phyloP scores from a whole-genome alignment of 2,888 invertebrate species.

The Morpho achilles region DNA sequence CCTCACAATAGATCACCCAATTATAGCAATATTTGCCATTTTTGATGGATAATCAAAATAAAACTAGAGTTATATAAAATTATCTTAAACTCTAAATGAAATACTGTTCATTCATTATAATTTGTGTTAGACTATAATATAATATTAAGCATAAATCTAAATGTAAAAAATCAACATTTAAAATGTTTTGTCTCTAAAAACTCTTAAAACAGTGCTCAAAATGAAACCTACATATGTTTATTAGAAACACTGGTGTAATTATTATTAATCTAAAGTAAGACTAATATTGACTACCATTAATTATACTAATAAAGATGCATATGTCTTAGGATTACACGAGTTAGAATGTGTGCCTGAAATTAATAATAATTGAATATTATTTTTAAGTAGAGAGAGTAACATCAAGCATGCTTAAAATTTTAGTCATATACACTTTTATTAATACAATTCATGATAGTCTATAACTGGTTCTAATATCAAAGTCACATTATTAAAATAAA shows the following conservation, averaged over 20 bases:
- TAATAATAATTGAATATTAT: no score
- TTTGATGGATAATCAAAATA: conserved; percentile 37
- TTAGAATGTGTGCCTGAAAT: no score
- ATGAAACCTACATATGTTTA: conserved; percentile 41
- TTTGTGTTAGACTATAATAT: conserved; percentile 53
- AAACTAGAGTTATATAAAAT: conserved; percentile 36
- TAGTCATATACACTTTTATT: conserved; percentile 15
- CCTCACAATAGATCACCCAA: conserved; percentile 29
- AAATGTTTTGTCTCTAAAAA: conserved; percentile 40
- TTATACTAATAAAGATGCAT: neutral
- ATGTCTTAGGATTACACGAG: no score
- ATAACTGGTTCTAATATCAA: conserved; percentile 59
- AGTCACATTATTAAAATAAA: conserved; percentile 68
- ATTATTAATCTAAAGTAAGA: conserved; percentile 43
- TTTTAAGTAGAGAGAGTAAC: neutral
- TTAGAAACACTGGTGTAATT: conserved; percentile 43
- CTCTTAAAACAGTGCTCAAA: conserved; percentile 36
- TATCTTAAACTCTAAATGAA: conserved; percentile 54
- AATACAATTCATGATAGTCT: conserved; percentile 45
- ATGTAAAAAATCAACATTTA: conserved; percentile 46
- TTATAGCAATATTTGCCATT: conserved; percentile 35
- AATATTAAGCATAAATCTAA: conserved; percentile 43
- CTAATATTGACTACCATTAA: conserved; percentile 43
- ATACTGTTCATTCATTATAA: conserved; percentile 70
- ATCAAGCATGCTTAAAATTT: neutral